Percentiles rank a stretch among this genome's conserved stretches.
Conservation (phyloP, 2,113 vertebrate species). For the Hydropotes inermis region DNA sequence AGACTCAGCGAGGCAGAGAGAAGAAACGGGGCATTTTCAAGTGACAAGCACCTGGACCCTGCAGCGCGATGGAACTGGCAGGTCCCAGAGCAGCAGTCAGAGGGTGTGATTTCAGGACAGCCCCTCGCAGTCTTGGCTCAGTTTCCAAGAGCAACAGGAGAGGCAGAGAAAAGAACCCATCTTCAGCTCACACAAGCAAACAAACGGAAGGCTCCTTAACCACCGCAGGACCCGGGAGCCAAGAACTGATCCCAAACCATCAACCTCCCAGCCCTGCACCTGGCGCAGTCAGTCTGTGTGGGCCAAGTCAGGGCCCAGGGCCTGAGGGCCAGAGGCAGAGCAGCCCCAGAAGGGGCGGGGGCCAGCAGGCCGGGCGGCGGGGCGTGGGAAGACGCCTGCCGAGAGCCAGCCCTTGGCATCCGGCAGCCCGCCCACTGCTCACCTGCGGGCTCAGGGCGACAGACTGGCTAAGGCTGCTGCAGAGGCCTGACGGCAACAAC, state of each 20-base stretch:
- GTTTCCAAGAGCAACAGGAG: neutral
- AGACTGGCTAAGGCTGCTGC: neutral
- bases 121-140: neutral
- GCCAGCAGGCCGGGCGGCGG: rapidly evolving
- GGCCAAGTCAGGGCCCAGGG: rapidly evolving
- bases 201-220: neutral
- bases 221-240: neutral
- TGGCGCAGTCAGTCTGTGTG: neutral
- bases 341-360: neutral
- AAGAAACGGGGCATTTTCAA: slow-evolving; percentile 14
- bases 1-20: neutral
- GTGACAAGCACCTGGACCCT: neutral
- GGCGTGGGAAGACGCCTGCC: neutral
- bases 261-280: neutral
- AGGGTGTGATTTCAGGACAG: neutral
- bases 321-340: slow-evolving; percentile 9
- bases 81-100: neutral
- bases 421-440: neutral
- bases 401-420: neutral
- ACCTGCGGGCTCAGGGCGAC: neutral
- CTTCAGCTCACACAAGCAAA: neutral
- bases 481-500: neutral
- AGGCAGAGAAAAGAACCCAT: neutral
- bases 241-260: neutral
- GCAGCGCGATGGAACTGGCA: rapidly evolving